Percentiles rank a stretch among this genome's conserved stretches.
These are phyloP conservation scores for Chelon auratus DNA, from an alignment of 2,797 vertebrate genomes.

Conservation along the genomic window DNA sequence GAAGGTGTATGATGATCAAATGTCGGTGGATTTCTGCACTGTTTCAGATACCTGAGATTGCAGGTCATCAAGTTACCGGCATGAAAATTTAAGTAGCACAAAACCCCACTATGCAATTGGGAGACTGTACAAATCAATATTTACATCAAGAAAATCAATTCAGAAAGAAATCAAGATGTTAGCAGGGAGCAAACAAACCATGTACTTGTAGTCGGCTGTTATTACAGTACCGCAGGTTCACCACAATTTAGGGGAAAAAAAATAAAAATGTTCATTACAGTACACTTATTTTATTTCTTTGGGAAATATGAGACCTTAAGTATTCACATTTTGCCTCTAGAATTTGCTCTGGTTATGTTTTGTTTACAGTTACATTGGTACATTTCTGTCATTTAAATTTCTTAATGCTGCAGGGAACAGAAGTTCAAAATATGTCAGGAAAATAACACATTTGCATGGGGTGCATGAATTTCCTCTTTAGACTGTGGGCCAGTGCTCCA, in stretches of 20 bases:
- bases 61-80: constrained; percentile 47
- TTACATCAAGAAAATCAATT: constrained; percentile 53
- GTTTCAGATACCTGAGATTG: constrained; percentile 45
- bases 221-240: constrained; percentile 36
- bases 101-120: constrained; percentile 38
- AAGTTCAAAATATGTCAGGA: constrained; percentile 31
- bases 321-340: constrained; percentile 9
- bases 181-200: constrained; percentile 34
- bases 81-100: constrained; percentile 51
- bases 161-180: constrained; percentile 44
- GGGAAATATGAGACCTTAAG: constrained; percentile 23
- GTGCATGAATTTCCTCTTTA: constrained; percentile 40
- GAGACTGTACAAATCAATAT: constrained; percentile 54
- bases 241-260: neutral
- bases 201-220: constrained; percentile 28
- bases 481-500: constrained; percentile 28
- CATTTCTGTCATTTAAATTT: constrained; percentile 25
- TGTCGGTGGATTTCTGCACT: constrained; percentile 31
- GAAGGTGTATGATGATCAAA: constrained; percentile 39
- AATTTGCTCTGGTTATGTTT: constrained; percentile 8
- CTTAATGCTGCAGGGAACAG: constrained; percentile 15
- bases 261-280: constrained; percentile 17
- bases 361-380: constrained; percentile 21
- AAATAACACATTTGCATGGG: constrained; percentile 53
- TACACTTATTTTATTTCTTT: constrained; percentile 31